Base-by-base conservation (phyloP, 2,888 invertebrate genomes). In the Lasioglossum lativentre region DNA sequence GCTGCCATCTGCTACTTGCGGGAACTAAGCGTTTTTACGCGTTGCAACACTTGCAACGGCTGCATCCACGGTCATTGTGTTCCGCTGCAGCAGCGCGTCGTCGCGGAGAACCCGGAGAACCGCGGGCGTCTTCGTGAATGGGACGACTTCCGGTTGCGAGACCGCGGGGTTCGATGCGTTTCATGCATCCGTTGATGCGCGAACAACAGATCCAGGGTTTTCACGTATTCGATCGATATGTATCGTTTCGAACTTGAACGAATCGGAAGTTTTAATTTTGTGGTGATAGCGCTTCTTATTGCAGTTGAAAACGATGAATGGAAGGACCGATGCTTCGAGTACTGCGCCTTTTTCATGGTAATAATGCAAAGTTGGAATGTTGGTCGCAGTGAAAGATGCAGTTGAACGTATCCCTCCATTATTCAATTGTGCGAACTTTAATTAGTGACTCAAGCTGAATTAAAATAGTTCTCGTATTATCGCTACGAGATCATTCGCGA, bases 1-100 rank as follows among this genome's bases (percentile, higher is more conserved):
- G 94, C 94, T 94, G 94, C 94, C 94, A 93, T 90, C 94, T 93
- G 86, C 90, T 90, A 90, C 90, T 91, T 89, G 80, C 88, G 59
- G 80, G 92, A 93, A 92, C 93, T 92, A 93, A 82, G 74, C 78
- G 78, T 87, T 88, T 90, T 91, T 91, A 79, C 75, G 14, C 76
- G 76, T 72, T 77, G 86, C 78, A 85, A 89, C 86, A 80, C 88
- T 88, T 71, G 42, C 71, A 42, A 16, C 27, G 71, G 40, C 42
- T 42, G 27, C 42, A 42, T 71, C 70, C 23, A 40, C n/a, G 82
- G 34, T n/a, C n/a, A n/a, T 40, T 38, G n/a, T 23, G 42, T 38
- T 42, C 8, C 16, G n/a, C 47, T 0, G 59, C n/a, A 16, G 0
- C 30, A 16, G 19, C 42, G 52, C 52, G 16, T 3, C 52, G 16